phyloP scores from a whole-genome alignment of 1,140 invertebrate genomes.

The Drosophila dunni region DNA sequence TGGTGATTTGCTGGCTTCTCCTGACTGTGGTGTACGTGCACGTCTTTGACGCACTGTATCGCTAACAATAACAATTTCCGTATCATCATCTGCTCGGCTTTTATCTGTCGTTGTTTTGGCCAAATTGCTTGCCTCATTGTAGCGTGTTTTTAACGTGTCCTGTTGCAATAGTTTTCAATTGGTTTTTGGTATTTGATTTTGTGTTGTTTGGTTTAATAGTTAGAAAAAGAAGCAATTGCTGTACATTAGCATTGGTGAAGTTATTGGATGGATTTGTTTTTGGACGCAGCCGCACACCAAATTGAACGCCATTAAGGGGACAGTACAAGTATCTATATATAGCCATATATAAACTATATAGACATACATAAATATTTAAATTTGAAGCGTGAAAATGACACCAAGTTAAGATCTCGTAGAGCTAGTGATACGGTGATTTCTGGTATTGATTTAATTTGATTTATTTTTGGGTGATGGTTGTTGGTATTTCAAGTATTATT shows the following conservation, averaged over 20 bases:
- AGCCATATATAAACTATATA: conserved; percentile 32
- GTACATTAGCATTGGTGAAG: conserved; percentile 41
- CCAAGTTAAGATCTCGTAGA: conserved; percentile 80
- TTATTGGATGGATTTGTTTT: conserved; percentile 47
- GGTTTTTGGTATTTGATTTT: not conserved
- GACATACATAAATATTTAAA: conserved; percentile 16
- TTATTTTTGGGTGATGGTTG: conserved; percentile 59
- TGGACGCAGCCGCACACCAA: conserved; percentile 68
- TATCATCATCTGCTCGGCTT: conserved; percentile 59
- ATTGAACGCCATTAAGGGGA: conserved; percentile 55
- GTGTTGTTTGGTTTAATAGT: not conserved
- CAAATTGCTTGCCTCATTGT: conserved; percentile 60
- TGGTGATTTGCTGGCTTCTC: conserved; percentile 51
- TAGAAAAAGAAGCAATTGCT: conserved; percentile 21
- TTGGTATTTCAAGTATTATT: conserved; percentile 57
- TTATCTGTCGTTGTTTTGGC: conserved; percentile 16
- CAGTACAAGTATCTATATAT: conserved; percentile 17
- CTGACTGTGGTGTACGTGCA: conserved; percentile 72
- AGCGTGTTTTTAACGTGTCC: conserved; percentile 73
- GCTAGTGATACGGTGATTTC: conserved; percentile 79
- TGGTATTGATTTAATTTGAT: conserved; percentile 46
- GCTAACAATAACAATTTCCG: conserved; percentile 84
- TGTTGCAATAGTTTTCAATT: conserved; percentile 55
- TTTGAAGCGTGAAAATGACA: conserved; percentile 81
- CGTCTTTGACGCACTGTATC: conserved; percentile 83